Percentiles rank a stretch among this genome's conserved stretches.
Conservation (phyloP, 1,140 invertebrate species). For the Linepithema humile region DNA sequence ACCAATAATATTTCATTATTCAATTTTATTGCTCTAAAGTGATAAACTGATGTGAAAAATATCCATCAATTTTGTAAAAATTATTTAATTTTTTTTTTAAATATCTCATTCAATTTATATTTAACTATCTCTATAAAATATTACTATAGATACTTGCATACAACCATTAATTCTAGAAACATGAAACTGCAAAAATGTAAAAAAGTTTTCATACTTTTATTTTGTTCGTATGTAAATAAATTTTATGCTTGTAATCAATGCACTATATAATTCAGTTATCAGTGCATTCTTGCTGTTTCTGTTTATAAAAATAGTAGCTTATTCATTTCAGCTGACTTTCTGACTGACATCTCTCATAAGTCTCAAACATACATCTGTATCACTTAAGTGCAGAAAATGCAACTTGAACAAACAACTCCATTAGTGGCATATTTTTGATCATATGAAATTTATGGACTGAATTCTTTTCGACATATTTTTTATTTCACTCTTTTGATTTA, state of each 20-base stretch:
- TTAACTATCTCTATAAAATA: not conserved
- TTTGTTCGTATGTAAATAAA: not conserved
- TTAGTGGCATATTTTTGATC: not conserved
- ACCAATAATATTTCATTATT: too few species aligned
- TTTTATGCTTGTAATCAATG: not conserved
- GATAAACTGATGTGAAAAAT: too few species aligned
- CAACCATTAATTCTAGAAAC: not conserved
- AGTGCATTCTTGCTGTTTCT: too few species aligned
- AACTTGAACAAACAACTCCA: not conserved
- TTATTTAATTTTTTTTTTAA: not conserved
- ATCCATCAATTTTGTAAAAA: not conserved
- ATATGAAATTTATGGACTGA: not conserved
- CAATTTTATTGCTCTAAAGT: too few species aligned
- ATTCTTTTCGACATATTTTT: not conserved
- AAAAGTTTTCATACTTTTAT: not conserved
- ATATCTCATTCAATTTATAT: not conserved
- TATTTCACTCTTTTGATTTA: not conserved
- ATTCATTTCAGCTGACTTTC: not conserved
- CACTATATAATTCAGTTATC: too few species aligned
- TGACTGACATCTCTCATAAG: not conserved
- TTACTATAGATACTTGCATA: not conserved
- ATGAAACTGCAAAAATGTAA: not conserved
- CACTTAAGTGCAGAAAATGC: too few species aligned
- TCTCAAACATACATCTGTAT: not conserved
- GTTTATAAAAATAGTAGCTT: too few species aligned